Evolutionary conservation across 2,113 vertebrate genomes (phyloP).

Genomic region (Lontra canadensis): DNA sequence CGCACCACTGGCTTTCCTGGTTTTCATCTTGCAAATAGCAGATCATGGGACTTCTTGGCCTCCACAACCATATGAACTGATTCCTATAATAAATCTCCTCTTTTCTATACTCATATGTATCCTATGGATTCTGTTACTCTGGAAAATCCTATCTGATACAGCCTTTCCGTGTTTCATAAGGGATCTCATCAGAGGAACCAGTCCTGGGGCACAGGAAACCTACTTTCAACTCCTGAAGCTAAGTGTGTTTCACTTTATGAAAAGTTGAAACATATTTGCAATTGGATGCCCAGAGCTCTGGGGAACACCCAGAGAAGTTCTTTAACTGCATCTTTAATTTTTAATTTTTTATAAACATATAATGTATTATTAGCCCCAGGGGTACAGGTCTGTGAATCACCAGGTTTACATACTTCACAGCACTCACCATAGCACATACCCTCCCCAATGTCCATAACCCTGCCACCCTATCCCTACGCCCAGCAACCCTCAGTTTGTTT

Average conservation of each 20-base stretch:
- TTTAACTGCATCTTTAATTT: background rate
- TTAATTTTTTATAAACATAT: too few relatives aligned
- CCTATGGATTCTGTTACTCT: background rate
- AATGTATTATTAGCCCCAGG: too few relatives aligned
- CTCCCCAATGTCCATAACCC: too few relatives aligned
- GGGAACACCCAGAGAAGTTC: background rate
- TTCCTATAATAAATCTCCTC: background rate
- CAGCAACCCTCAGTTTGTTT: too few relatives aligned
- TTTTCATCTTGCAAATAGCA: background rate
- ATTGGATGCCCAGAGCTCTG: background rate
- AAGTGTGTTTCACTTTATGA: background rate
- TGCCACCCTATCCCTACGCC: too few relatives aligned
- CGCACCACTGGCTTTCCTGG: background rate
- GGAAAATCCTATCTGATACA: background rate
- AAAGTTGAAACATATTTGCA: background rate
- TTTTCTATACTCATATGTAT: background rate
- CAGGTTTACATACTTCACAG: too few relatives aligned
- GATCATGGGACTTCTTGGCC: background rate
- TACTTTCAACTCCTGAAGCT: background rate
- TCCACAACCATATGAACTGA: background rate
- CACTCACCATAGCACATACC: too few relatives aligned
- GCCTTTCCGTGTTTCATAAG: background rate
- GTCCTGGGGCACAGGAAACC: background rate
- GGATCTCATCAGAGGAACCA: background rate
- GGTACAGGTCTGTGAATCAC: too few relatives aligned